Percentiles rank a stretch among this genome's conserved stretches.
Evolutionary conservation across 1,140 invertebrate species (phyloP).

Genomic region (Drosophila truncata): DNA sequence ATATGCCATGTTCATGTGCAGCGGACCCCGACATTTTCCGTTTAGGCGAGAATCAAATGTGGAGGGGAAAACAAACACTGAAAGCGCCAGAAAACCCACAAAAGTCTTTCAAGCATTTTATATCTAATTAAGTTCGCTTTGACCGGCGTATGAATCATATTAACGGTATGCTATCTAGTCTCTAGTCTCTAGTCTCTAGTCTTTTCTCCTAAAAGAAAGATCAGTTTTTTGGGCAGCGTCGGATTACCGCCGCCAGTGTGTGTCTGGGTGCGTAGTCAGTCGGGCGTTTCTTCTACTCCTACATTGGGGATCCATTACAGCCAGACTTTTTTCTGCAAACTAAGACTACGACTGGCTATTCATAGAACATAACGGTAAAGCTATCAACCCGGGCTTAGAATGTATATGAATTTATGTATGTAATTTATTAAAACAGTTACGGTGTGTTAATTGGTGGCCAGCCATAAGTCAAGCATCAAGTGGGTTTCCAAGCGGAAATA

Average conservation of each 20-base stretch:
- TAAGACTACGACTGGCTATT: conserved; percentile 43
- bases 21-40: conserved; percentile 23
- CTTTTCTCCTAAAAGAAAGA: conserved; percentile 8
- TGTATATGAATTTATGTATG: conserved; percentile 32
- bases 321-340: conserved; percentile 25
- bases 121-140: conserved; percentile 40
- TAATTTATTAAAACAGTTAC: conserved; percentile 46
- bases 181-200: conserved; percentile 1
- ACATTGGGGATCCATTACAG: conserved; percentile 20
- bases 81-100: conserved; percentile 14
- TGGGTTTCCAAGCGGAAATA: conserved; percentile 61
- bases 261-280: conserved; percentile 27
- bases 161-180: conserved; percentile 25
- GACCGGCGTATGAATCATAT: conserved; percentile 40
- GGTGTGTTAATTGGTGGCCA: conserved; percentile 37
- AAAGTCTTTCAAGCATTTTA: conserved; percentile 51
- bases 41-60: conserved; percentile 6
- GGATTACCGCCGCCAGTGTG: conserved; percentile 35
- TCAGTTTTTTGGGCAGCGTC: conserved; percentile 34
- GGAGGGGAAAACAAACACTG: conserved; percentile 22
- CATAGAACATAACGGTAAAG: conserved; percentile 53
- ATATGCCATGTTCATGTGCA: conserved; percentile 40
- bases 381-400: conserved; percentile 48
- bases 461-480: conserved; percentile 60
- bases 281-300: conserved; percentile 20